A percentile compares a stretch with the other conserved stretches of the same genome.
phyloP scores from a whole-genome alignment of 1,140 invertebrate species.

The Trialeurodes vaporariorum region DNA sequence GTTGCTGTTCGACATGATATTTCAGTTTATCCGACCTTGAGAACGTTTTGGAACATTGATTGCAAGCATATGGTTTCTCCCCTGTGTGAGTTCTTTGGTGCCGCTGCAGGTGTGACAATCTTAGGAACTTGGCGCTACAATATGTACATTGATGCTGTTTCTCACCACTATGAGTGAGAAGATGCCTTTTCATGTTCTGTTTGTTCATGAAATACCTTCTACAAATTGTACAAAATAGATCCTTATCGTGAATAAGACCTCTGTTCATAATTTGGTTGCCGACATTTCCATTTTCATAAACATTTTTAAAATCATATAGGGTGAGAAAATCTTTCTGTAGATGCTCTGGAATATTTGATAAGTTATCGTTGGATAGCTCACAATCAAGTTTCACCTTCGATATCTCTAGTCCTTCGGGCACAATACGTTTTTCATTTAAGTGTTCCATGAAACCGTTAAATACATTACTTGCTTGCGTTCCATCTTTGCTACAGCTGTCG shows the following conservation, averaged over 20 bases:
- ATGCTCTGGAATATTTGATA: background rate
- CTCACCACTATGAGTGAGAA: constrained; percentile 33
- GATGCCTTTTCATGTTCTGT: constrained; percentile 28
- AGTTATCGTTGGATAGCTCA: background rate
- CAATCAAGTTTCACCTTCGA: background rate
- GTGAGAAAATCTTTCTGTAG: background rate
- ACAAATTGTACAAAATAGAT: background rate
- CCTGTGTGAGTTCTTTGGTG: constrained; percentile 37
- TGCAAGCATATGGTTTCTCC: constrained; percentile 31
- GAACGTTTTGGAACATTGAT: constrained; percentile 26
- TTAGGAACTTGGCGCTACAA: constrained; percentile 36
- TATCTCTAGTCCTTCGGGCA: background rate
- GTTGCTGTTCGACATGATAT: constrained; percentile 26
- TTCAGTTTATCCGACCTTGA: constrained; percentile 28
- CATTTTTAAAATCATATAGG: background rate
- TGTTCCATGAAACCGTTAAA: background rate
- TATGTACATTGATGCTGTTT: constrained; percentile 35
- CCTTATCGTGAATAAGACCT: background rate
- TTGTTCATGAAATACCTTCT: constrained; percentile 21
- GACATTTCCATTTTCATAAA: background rate
- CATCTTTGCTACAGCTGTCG: background rate
- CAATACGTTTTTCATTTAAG: background rate
- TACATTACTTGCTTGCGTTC: background rate
- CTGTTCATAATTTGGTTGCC: background rate
- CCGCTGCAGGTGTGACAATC: constrained; percentile 35